A percentile compares a stretch with the other conserved stretches of the same genome.
These are phyloP conservation scores for Eolophus roseicapilla DNA, from an alignment of 2,113 vertebrate species.

Conservation along the genomic window DNA sequence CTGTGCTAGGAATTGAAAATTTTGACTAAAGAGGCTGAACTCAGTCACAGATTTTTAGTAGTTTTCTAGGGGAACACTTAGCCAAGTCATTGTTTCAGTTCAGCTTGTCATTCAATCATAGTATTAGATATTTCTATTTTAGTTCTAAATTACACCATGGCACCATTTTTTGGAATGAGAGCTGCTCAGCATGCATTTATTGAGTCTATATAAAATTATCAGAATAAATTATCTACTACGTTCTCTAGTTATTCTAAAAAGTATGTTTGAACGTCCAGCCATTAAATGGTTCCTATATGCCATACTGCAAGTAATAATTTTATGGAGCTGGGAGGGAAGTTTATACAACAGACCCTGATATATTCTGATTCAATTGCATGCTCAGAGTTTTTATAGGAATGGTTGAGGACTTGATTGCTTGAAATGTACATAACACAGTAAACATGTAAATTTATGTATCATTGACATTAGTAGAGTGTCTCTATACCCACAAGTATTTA, in stretches of 20 bases:
- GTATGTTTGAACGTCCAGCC: not conserved
- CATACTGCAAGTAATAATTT: not conserved
- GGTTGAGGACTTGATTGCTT: not conserved
- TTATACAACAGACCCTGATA: not conserved
- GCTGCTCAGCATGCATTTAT: not conserved
- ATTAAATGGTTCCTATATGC: not conserved
- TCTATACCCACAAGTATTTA: not conserved
- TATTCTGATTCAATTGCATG: not conserved
- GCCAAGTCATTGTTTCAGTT: not conserved
- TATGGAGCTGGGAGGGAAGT: not conserved
- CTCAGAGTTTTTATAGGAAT: not conserved
- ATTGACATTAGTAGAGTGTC: not conserved
- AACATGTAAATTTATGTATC: not conserved
- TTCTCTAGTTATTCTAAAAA: not conserved
- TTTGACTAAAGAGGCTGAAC: not conserved
- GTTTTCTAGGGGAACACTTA: not conserved
- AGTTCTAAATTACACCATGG: not conserved
- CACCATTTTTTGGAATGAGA: not conserved
- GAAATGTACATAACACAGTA: not conserved
- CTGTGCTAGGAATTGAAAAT: not conserved
- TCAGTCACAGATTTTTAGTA: not conserved
- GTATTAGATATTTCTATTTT: not conserved
- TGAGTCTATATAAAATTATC: not conserved
- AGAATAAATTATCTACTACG: not conserved
- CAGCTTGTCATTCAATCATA: not conserved